phyloP scores from a whole-genome alignment of 2,888 invertebrate species.

The Limnephilus lunatus region DNA sequence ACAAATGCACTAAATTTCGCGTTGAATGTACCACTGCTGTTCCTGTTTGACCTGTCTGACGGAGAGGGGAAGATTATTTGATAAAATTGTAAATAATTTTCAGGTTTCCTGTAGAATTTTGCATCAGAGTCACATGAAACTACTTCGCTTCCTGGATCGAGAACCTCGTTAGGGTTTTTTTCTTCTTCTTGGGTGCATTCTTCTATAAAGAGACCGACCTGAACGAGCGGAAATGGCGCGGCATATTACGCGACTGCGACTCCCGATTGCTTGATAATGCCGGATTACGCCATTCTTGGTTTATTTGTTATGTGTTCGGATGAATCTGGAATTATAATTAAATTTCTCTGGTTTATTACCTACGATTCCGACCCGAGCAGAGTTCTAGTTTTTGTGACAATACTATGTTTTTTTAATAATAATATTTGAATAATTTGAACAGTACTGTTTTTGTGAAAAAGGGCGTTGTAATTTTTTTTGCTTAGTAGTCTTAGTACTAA shows the following conservation, averaged over 20 bases:
- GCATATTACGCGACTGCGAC: constrained; percentile 2
- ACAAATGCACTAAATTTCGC: not conserved
- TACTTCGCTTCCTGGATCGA: constrained; percentile 32
- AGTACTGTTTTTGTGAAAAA: too few species aligned
- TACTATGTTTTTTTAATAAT: too few species aligned
- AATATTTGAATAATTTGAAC: too few species aligned
- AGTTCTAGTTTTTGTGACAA: not conserved
- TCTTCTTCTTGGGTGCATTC: not conserved
- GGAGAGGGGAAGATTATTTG: not conserved
- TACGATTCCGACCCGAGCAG: not conserved
- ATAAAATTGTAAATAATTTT: not conserved
- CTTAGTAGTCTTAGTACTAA: too few species aligned
- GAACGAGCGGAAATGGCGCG: constrained; percentile 29
- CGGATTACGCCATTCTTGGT: not conserved
- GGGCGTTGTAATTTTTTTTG: too few species aligned
- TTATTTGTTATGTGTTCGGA: not conserved
- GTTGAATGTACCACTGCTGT: not conserved
- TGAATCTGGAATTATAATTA: too few species aligned
- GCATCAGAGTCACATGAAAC: not conserved
- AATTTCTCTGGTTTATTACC: too few species aligned
- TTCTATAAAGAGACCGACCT: not conserved
- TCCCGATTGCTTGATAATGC: constrained; percentile 21
- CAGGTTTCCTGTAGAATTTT: not conserved
- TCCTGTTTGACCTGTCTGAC: constrained; percentile 2
- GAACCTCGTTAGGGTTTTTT: constrained; percentile 38